Base-by-base conservation (phyloP, 2,888 invertebrate genomes). In the Seira ritae region DNA sequence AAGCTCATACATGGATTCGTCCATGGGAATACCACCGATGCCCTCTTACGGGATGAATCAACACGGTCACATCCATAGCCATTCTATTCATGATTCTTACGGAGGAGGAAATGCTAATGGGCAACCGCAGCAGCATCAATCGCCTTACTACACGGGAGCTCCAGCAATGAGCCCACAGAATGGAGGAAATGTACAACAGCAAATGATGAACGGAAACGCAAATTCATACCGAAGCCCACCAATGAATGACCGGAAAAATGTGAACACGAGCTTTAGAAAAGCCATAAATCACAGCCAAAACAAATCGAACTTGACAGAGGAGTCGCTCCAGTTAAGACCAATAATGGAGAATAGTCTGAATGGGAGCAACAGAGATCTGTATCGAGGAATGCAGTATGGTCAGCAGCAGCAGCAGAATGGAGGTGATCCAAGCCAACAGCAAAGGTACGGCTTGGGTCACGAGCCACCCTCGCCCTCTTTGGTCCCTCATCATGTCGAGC, bases 221-320 rank as follows among this genome's bases (percentile, higher is more conserved):
- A 85, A 83, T 72, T 84, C 88, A 0, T 88, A 86, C 72, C 62
- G 80, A 70, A 88, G 87, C 70, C 88, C 88, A n/a, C 82, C 82
- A 17, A 79, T 84, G 82, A 84, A 78, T 60, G 86, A 84, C 65
- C 69, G 87, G 50, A 88, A 88, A 68, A 88, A 88, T 84, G 86
- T 87, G 46, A 89, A 87, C 80, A 89, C 85, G 69, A 86, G 86
- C 80, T 87, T 86, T 67, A 80, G 88, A 65, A 87, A 89, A 70
- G 88, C 88, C 19, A 89, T 87, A 76, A 87, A 87, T 67, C 87
- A 89, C 65, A 87, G 87, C 72, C 85, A 85, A 22, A 86, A 88
- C 75, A 88, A 89, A 92, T 20, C 93, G 93, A 87, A 94, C 94
- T 88, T 93, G 93, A 15, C 93, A 93, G 89, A 93, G 93, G 12